Evolutionary conservation across 2,888 invertebrate genomes (phyloP), one percentile per base, ranked within the genome.

Genomic region (Rhingia rostrata): DNA sequence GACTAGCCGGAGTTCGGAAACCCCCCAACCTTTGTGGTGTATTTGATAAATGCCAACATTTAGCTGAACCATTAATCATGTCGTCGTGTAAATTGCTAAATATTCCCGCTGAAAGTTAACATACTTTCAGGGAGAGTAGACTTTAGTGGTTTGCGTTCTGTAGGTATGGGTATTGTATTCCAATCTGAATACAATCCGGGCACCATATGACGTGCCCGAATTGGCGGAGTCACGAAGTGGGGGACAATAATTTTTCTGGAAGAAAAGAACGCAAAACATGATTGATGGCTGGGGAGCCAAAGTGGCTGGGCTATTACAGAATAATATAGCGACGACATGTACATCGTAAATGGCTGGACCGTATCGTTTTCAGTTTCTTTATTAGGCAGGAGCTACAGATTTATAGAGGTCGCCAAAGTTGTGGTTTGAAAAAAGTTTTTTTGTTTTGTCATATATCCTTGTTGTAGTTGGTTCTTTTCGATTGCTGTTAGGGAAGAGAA

Each of bases 51-150:
- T 83, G 56, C 47, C 67, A 51, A 64, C 63, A 79, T 83, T 79
- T 77, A 64, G 58, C 41, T 53, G 58, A 47, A 47, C 61, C 78
- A 78, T 83, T 78, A 83, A 83, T 83, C 78, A 78, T 79, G 56
- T 22, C 54, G 45, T 32, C 49, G 73, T 22, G 56, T 82, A 78
- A 79, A 83, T 79, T 73, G 69, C 67, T 69, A 77, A 72, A 82
- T 66, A 72, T 77, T 82, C 77, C 54, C 60, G 60, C 77, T 72
- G 66, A 72, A 77, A 72, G 66, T 77, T 61, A 82, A 43, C 82
- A 61, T 53, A 66, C 60, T 53, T 67, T 9, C 45, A 10, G 32
- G 0, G 35, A 30, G 30, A n/a, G 9, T 14, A 53, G 10, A 33
- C 22, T 39, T 12, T 14, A 6, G 1, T 10, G 41, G 10, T 41